phyloP scores from a whole-genome alignment of 1,140 invertebrate species.

The Temnothorax curvispinosus region DNA sequence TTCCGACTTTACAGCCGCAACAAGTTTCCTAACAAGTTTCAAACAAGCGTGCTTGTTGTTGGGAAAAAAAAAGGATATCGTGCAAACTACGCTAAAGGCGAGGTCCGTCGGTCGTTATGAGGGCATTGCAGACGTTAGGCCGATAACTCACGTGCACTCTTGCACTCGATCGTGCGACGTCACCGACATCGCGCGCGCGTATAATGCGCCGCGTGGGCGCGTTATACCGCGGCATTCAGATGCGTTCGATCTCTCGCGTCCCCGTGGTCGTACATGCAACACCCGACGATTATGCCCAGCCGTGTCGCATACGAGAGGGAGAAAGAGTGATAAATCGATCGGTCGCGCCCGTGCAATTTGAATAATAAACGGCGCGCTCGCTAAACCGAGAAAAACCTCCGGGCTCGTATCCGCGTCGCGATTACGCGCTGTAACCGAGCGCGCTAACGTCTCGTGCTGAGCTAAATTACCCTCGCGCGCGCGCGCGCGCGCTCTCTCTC shows the following conservation, averaged over 20 bases:
- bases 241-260: constrained; percentile 44
- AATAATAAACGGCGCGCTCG: constrained; percentile 46
- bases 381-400: constrained; percentile 29
- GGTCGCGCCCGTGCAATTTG: constrained; percentile 52
- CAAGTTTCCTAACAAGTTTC: constrained; percentile 50
- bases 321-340: constrained; percentile 25
- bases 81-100: background rate
- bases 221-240: constrained; percentile 38
- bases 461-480: constrained; percentile 34
- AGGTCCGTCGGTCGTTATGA: constrained; percentile 2
- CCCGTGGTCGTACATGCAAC: background rate
- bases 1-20: constrained; percentile 42
- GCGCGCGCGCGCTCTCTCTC: too few relatives aligned
- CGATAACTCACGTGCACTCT: constrained; percentile 35
- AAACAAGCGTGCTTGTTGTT: constrained; percentile 16
- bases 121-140: constrained; percentile 30
- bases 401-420: constrained; percentile 23
- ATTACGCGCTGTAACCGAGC: background rate
- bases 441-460: constrained; percentile 10
- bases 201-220: constrained; percentile 45
- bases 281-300: constrained; percentile 27
- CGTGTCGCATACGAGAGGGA: constrained; percentile 18
- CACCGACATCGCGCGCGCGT: constrained; percentile 6
- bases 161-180: constrained; percentile 2
- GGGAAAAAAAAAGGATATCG: background rate